Evolutionary conservation across 2,797 vertebrate species (phyloP).

Genomic region (Xerus rutilus): DNA sequence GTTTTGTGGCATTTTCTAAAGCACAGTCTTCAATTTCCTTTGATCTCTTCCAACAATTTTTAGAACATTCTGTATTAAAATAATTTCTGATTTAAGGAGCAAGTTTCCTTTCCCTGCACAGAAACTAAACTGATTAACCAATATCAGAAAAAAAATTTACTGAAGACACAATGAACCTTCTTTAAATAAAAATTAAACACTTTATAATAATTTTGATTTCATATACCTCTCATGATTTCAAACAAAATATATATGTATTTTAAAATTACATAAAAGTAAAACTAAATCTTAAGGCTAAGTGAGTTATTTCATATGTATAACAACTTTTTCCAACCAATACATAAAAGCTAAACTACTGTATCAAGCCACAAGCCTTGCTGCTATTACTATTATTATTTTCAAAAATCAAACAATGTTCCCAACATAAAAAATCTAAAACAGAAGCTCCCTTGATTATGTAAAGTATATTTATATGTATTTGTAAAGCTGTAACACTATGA

Average conservation of each 20-base stretch:
- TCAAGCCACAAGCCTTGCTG: background rate
- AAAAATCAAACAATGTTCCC: background rate
- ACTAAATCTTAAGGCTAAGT: background rate
- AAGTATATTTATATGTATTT: background rate
- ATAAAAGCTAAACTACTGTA: background rate
- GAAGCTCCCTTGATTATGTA: background rate
- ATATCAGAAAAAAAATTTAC: background rate
- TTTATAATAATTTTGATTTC: background rate
- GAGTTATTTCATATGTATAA: background rate
- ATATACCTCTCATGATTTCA: background rate
- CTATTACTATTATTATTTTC: background rate
- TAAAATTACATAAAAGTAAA: background rate
- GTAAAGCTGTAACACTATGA: background rate
- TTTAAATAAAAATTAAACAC: background rate
- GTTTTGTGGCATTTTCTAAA: background rate
- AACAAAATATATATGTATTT: background rate
- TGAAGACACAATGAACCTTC: background rate
- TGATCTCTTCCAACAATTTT: background rate
- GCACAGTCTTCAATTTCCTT: background rate
- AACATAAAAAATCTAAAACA: background rate
- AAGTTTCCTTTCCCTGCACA: background rate
- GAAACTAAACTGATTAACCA: background rate
- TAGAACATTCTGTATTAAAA: background rate
- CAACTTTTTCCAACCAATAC: background rate
- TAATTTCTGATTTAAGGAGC: background rate